Percentiles rank a stretch among this genome's conserved stretches.
Evolutionary conservation across 2,113 vertebrate species (phyloP).

Genomic region (Lycaon pictus): DNA sequence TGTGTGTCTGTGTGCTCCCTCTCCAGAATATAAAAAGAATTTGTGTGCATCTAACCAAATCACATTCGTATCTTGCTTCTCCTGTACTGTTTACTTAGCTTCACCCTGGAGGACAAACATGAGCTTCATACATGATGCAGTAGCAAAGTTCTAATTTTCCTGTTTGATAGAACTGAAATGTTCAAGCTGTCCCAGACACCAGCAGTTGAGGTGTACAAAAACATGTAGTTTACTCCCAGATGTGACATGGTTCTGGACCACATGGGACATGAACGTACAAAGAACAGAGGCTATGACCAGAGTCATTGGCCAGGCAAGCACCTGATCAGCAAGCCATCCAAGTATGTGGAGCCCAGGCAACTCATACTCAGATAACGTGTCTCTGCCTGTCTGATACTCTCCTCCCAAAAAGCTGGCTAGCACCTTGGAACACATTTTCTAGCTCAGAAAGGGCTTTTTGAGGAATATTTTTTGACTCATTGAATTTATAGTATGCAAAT

Average conservation of each 20-base stretch:
- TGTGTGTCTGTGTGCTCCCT: neutral
- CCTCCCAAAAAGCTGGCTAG: neutral
- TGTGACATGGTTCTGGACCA: slow-evolving; percentile 52
- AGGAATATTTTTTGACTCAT: slow-evolving; percentile 67
- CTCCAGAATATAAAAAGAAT: slow-evolving; percentile 16
- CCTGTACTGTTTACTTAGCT: slow-evolving; percentile 43
- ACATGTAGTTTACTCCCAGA: slow-evolving; percentile 65
- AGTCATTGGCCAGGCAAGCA: slow-evolving; percentile 47
- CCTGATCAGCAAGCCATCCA: slow-evolving; percentile 65
- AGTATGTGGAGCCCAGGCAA: slow-evolving; percentile 68
- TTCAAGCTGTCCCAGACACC: slow-evolving; percentile 59
- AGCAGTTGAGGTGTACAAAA: slow-evolving; percentile 71
- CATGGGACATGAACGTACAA: slow-evolving; percentile 48
- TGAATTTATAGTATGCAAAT: slow-evolving; percentile 34
- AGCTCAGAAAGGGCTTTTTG: slow-evolving; percentile 42
- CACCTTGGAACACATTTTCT: slow-evolving; percentile 29
- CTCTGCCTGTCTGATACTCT: neutral
- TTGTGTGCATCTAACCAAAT: slow-evolving; percentile 62
- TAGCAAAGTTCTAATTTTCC: slow-evolving; percentile 69
- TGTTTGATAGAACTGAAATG: neutral
- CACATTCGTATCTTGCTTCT: slow-evolving; percentile 35
- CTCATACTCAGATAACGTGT: neutral
- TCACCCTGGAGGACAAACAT: neutral
- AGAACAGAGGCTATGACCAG: slow-evolving; percentile 63
- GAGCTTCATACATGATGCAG: slow-evolving; percentile 56